A percentile compares a stretch with the other conserved stretches of the same genome.
Conservation (phyloP, 1,140 invertebrate genomes). For the Antheraea mylitta region DNA sequence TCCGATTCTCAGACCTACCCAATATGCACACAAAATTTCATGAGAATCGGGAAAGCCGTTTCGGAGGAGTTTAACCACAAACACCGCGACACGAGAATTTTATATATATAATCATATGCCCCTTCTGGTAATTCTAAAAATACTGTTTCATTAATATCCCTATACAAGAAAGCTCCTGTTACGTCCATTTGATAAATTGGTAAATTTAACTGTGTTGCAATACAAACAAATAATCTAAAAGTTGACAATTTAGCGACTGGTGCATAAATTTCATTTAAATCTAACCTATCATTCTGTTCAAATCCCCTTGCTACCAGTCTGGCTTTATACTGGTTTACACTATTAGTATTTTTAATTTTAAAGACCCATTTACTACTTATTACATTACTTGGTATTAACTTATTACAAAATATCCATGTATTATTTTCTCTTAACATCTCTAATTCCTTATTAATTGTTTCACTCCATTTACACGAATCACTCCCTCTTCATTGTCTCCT, state of each 20-base stretch:
- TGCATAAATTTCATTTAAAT: slow-evolving; percentile 17
- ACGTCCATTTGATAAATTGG: slow-evolving; percentile 25
- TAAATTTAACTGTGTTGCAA: slow-evolving; percentile 16
- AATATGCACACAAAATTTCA: too few relatives aligned
- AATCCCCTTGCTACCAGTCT: slow-evolving; percentile 11
- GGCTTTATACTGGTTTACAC: slow-evolving; percentile 20
- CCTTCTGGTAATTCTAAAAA: slow-evolving; percentile 16
- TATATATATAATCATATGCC: too few relatives aligned
- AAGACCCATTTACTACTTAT: slow-evolving; percentile 8
- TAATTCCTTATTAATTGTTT: slow-evolving; percentile 21
- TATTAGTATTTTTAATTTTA: slow-evolving; percentile 11
- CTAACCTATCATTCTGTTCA: neutral
- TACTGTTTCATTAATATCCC: slow-evolving; percentile 17
- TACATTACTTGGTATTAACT: neutral
- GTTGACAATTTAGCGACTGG: slow-evolving; percentile 23
- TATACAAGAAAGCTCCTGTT: slow-evolving; percentile 19
- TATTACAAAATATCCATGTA: neutral
- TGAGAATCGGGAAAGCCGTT: too few relatives aligned
- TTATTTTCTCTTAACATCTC: slow-evolving; percentile 14
- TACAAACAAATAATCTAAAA: slow-evolving; percentile 19
- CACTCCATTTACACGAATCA: slow-evolving; percentile 22
- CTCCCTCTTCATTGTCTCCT: slow-evolving; percentile 19
- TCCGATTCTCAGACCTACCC: too few relatives aligned
- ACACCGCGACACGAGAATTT: too few relatives aligned
- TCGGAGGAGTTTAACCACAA: too few relatives aligned